Evolutionary conservation across 1,140 invertebrate genomes (phyloP), one percentile per base, ranked within the genome.

Genomic region (Drosophila watanabei): DNA sequence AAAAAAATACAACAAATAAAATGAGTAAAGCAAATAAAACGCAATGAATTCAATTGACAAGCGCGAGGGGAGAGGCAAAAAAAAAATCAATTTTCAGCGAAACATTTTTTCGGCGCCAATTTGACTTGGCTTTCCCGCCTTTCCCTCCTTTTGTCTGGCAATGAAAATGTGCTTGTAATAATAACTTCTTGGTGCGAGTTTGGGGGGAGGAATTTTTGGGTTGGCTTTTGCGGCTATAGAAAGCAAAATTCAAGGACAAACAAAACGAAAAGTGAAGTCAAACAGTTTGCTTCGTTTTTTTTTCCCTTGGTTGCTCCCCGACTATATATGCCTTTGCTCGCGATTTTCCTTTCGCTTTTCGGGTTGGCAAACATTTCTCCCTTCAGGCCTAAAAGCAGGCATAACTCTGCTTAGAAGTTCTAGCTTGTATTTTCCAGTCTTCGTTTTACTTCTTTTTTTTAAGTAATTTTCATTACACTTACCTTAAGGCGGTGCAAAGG

Each of bases 101-200:
- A 78, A 66, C 57, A 79, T 82, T 73, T 72, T 85, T 86, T 70
- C 72, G 79, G 75, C 77, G 56, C 75, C 70, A 58, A 61, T 82
- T 78, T 73, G 70, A 73, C 70, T 73, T 72, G 45, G 8, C 43
- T 33, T 57, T 51, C 24, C n/a, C 57, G 30, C 57, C 24, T 51
- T 20, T 33, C n/a, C n/a, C 41, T 24, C 32, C 46, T 49, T 56
- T 59, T 60, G 62, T 72, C 68, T 64, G 85, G 60, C 86, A 85
- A 82, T 90, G 86, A 89, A 90, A 89, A 90, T 89, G 85, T 85
- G 78, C 81, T 88, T 84, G 85, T 89, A 89, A 89, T 88, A 88
- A 88, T 88, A 88, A 89, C 73, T 70, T 51, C 35, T 57, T 24
- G 45, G 10, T 48, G 11, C 14, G 24, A 14, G 48, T 14, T 33